These are phyloP conservation scores for Ctenopoma multispine DNA, from an alignment of 2,797 vertebrate species.

Conservation along the genomic window DNA sequence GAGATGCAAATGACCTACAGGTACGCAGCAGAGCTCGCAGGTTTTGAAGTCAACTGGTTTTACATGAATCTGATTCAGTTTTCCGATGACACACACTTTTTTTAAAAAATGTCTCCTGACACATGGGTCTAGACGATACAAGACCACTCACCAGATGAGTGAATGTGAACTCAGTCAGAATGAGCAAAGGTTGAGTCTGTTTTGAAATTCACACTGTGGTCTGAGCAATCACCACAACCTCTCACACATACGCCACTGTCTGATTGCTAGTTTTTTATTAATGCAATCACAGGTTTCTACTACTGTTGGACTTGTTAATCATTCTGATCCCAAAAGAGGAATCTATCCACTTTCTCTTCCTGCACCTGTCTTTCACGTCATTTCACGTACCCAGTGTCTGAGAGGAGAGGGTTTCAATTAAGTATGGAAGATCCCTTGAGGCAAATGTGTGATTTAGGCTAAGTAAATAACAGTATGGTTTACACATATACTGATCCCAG, in stretches of 20 bases:
- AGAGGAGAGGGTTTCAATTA: no score
- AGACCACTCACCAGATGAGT: conserved; percentile 53
- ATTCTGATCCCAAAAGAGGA: background rate
- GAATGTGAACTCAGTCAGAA: conserved; percentile 32
- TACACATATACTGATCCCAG: background rate
- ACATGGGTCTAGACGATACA: conserved; percentile 28
- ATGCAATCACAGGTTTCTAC: background rate
- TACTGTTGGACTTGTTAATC: background rate
- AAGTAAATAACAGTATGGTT: background rate
- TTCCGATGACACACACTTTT: conserved; percentile 48
- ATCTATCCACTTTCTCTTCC: background rate
- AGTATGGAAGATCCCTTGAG: no score
- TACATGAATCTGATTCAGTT: conserved; percentile 51
- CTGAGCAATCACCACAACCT: conserved; percentile 40
- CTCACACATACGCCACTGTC: conserved; percentile 15
- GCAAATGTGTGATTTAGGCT: no score
- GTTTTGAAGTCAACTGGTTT: conserved; percentile 33
- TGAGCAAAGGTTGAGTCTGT: conserved; percentile 44
- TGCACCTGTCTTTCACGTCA: background rate
- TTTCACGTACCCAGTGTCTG: no score
- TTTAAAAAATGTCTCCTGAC: conserved; percentile 37
- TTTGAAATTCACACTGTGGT: conserved; percentile 44
- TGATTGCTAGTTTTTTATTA: conserved; percentile 16
- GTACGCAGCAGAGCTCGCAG: conserved; percentile 27
- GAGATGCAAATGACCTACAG: conserved; percentile 57